Conservation (phyloP, 2,797 vertebrate species). For the Threskiornis aethiopicus region DNA sequence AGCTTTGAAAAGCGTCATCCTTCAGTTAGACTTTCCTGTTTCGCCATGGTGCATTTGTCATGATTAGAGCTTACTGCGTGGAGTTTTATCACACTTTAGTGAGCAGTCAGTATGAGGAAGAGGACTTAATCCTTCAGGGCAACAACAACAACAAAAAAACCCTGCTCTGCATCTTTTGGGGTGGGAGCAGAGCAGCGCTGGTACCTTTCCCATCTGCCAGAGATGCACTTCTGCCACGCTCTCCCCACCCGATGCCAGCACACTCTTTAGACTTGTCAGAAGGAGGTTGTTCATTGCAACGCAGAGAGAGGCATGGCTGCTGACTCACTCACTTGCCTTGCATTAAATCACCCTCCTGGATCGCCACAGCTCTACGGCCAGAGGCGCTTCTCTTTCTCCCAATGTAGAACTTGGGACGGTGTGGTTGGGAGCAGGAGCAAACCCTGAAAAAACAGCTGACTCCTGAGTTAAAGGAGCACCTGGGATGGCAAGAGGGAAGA, state of each 20-base stretch:
- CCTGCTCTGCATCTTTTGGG: neutral
- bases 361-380: neutral
- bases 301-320: neutral
- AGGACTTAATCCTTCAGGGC: neutral
- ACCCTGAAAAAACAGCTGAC: neutral
- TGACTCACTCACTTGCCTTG: neutral
- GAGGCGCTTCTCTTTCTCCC: neutral
- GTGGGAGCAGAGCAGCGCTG: neutral
- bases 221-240: fast-evolving
- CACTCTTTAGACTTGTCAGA: neutral
- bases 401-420: neutral
- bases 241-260: neutral
- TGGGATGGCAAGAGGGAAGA: neutral
- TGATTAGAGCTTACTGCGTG: neutral
- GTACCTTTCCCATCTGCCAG: neutral
- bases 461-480: neutral
- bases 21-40: neutral
- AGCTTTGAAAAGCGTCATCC: neutral
- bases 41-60: neutral
- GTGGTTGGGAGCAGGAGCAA: neutral
- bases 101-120: neutral
- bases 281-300: neutral
- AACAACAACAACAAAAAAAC: neutral
- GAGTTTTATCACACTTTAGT: neutral
- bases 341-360: neutral